Percentiles rank a stretch among this genome's conserved stretches.
Conservation (phyloP, 2,888 invertebrate genomes). For the Leptopilina myrica region DNA sequence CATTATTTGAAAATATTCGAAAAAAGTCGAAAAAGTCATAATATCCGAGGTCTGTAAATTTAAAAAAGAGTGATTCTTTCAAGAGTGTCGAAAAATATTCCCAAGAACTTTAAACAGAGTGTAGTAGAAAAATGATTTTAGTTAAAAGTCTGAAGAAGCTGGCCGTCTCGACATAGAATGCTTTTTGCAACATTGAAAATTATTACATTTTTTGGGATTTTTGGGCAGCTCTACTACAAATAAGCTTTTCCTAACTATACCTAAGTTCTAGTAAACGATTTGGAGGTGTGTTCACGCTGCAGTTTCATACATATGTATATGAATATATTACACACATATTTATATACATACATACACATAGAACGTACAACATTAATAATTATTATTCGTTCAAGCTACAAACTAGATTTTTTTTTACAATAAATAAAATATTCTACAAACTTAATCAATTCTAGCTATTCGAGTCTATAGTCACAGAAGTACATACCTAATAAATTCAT, state of each 20-base stretch:
- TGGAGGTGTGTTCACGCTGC: conserved; percentile 45
- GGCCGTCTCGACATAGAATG: conserved; percentile 27
- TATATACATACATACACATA: conserved; percentile 53
- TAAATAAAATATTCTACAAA: conserved; percentile 66
- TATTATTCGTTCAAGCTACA: conserved; percentile 69
- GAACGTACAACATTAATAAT: conserved; percentile 74
- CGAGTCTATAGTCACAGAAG: conserved; percentile 32
- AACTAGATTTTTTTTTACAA: conserved; percentile 65
- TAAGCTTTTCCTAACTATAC: conserved; percentile 37
- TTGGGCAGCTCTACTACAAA: conserved; percentile 39
- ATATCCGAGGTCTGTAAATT: too few species aligned
- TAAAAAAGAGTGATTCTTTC: too few species aligned
- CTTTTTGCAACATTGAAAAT: conserved; percentile 44
- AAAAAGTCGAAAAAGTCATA: too few species aligned
- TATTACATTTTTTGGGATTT: conserved; percentile 46
- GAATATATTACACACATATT: conserved; percentile 47
- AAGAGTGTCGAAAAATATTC: too few species aligned
- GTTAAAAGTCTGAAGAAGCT: background rate
- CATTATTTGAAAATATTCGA: too few species aligned
- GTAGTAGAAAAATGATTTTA: background rate
- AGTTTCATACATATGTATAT: conserved; percentile 48
- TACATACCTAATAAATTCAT: conserved; percentile 15
- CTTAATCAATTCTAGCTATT: conserved; percentile 38
- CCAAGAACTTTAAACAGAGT: too few species aligned
- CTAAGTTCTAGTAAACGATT: conserved; percentile 50